Evolutionary conservation across 1,140 invertebrate species (phyloP), one percentile per base, ranked within the genome.

Genomic region (Archivesica marissinica): DNA sequence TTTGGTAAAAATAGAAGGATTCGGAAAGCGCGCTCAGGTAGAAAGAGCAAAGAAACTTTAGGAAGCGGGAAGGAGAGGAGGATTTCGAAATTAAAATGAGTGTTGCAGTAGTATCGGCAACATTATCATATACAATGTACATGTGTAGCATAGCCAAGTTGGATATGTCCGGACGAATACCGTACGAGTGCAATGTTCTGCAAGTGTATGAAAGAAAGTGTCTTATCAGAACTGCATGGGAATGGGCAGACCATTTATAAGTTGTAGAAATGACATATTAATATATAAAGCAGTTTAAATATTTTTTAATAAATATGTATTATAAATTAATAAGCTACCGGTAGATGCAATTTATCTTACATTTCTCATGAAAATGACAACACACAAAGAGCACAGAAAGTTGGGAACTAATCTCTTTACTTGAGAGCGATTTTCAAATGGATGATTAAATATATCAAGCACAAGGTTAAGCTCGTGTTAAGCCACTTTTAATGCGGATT

Each of bases 1-100:
- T 89, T 91, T 56, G 90, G 90, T 2, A 88, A 88, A 44, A 64
- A 87, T 6, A 87, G 86, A 82, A 83, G 68, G 15, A 77, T 70
- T 13, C 38, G 74, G 54, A 76, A 86, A 74, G 68, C 82, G 20
- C 17, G 39, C 9, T 61, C 70, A 39, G 61, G 47, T 0, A 84
- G 83, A 15, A 88, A 88, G 33, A 75, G 56, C 17, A 86, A 74
- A 38, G 30, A 74, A 3, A 25, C 15, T 11, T 39, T n/a, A 17
- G 68, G 64, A 20, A 85, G 83, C 15, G 76, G 64, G 64, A 50
- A 33, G 9, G 74, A 78, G 6, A 25, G 74, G 70, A 44, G 68
- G 9, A 72, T 47, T 47, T 3, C 68, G 3, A 72, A 72, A 44
- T 72, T 33, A 72, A 35, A 35, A 64, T 59, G 13, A 13, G n/a